These are phyloP conservation scores for Epinephelus coioides DNA, from an alignment of 2,797 vertebrate genomes.

Conservation along the genomic window DNA sequence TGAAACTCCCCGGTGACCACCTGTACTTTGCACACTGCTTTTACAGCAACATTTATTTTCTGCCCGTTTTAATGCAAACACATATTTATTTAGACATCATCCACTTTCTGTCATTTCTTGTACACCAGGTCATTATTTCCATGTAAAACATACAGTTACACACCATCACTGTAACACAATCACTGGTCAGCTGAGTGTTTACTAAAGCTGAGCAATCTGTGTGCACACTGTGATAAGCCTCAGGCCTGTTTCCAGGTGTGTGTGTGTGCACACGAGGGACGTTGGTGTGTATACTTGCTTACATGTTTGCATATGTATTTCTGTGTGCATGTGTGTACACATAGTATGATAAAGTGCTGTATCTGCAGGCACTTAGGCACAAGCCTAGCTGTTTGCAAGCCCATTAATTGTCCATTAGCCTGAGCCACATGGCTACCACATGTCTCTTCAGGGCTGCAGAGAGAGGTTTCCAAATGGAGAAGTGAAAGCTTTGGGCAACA, in stretches of 20 bases:
- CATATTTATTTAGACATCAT: slow-evolving; percentile 5
- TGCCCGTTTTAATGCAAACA: not conserved
- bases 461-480: slow-evolving; percentile 35
- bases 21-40: not conserved
- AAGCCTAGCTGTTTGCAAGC: slow-evolving; percentile 72
- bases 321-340: slow-evolving; percentile 23
- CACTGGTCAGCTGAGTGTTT: slow-evolving; percentile 48
- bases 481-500: slow-evolving; percentile 7
- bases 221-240: slow-evolving; percentile 47
- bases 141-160: slow-evolving; percentile 23
- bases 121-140: slow-evolving; percentile 1
- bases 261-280: not conserved
- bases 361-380: slow-evolving; percentile 60
- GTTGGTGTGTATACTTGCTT: slow-evolving; percentile 5
- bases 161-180: slow-evolving; percentile 29
- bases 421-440: slow-evolving; percentile 62
- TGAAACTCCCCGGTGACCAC: no score
- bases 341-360: slow-evolving; percentile 65
- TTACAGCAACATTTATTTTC: not conserved
- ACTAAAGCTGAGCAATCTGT: slow-evolving; percentile 53
- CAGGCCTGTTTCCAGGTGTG: not conserved
- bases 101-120: not conserved
- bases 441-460: slow-evolving; percentile 27
- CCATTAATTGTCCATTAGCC: slow-evolving; percentile 85
- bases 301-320: slow-evolving; percentile 21